phyloP scores from a whole-genome alignment of 2,113 vertebrate genomes.

The Nothobranchius furzeri region DNA sequence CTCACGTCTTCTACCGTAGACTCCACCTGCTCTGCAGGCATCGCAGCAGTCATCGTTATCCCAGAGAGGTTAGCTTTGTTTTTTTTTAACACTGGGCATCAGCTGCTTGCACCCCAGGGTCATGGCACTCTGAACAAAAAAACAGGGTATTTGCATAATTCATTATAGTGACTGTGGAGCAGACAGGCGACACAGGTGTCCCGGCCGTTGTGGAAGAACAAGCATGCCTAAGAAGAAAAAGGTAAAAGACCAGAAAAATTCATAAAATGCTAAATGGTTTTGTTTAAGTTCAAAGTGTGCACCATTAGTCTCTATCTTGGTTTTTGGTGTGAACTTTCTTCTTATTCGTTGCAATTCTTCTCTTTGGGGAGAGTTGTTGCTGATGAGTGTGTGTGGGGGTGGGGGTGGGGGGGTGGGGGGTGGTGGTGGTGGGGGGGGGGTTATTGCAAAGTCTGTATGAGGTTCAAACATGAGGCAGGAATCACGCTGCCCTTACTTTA shows the following conservation, averaged over 20 bases:
- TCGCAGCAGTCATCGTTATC: conserved; percentile 35
- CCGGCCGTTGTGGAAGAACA: conserved; percentile 47
- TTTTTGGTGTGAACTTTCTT: conserved; percentile 18
- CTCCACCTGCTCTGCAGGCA: conserved; percentile 13
- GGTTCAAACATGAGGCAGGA: conserved; percentile 8
- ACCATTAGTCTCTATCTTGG: background rate
- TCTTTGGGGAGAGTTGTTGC: conserved; percentile 1
- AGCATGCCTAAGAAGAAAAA: conserved; percentile 78
- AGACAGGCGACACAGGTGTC: conserved; percentile 61
- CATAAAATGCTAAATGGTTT: conserved; percentile 12
- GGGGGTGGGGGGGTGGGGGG: background rate
- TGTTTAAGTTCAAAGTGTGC: conserved; percentile 32
- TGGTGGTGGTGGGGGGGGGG: too few relatives aligned
- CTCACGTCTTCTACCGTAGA: conserved; percentile 13
- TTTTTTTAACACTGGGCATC: conserved; percentile 50
- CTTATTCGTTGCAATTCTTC: background rate
- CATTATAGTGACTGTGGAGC: conserved; percentile 65
- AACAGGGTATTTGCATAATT: conserved; percentile 77
- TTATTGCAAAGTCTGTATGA: background rate
- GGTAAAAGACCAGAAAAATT: conserved; percentile 55
- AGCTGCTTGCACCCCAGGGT: conserved; percentile 64
- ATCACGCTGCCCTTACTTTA: conserved; percentile 4
- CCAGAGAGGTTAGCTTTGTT: conserved; percentile 15
- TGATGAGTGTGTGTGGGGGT: conserved; percentile 12
- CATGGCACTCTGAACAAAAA: conserved; percentile 69